Percentiles rank a stretch among this genome's conserved stretches.
Conservation (phyloP, 2,113 vertebrate species). For the Ciconia maguari region DNA sequence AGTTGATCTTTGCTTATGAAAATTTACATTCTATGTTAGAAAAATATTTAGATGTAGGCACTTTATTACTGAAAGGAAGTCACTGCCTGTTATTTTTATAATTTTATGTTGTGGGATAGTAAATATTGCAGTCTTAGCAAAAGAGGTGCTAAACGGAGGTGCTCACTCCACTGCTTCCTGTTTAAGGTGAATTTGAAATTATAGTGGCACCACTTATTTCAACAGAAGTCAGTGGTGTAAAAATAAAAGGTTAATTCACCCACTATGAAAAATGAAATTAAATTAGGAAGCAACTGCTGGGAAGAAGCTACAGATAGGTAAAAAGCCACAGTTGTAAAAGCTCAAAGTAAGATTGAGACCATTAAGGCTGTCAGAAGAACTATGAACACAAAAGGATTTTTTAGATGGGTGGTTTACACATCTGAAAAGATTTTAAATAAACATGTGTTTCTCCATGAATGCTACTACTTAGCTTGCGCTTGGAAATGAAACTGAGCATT, state of each 20-base stretch:
- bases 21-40: neutral
- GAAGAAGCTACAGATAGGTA: neutral
- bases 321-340: neutral
- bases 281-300: neutral
- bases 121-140: neutral
- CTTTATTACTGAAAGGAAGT: neutral
- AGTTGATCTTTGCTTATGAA: neutral
- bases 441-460: neutral
- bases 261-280: neutral
- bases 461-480: neutral
- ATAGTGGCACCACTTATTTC: neutral
- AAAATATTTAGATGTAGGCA: neutral
- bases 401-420: neutral
- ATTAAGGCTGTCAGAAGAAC: neutral
- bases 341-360: neutral
- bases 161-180: neutral
- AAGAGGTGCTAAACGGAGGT: neutral
- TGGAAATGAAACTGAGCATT: neutral
- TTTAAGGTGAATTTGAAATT: neutral
- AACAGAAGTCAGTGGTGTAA: neutral
- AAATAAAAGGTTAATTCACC: neutral
- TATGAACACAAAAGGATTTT: neutral
- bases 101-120: neutral
- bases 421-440: neutral
- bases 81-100: neutral